These are phyloP conservation scores for Macrosteles quadrilineatus DNA, from an alignment of 1,140 invertebrate species.

Conservation along the genomic window DNA sequence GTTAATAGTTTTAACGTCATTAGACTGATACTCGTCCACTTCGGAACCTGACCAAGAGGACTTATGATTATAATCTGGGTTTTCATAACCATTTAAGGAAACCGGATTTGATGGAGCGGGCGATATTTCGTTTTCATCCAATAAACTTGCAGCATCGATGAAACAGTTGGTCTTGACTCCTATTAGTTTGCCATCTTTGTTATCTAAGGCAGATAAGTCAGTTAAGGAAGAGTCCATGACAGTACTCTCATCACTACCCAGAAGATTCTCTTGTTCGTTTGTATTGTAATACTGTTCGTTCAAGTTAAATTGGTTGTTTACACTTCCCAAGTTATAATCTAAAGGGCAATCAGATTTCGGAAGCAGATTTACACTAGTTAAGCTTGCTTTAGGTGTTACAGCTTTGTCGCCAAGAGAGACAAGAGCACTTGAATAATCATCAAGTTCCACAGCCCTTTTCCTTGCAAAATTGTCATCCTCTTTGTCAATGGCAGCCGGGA, in stretches of 20 bases:
- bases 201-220: not conserved
- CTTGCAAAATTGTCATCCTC: not conserved
- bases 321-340: no score
- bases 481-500: slow-evolving; percentile 13
- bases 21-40: no score
- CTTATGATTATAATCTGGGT: not conserved
- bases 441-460: not conserved
- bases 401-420: no score
- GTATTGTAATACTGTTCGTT: no score
- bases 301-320: no score
- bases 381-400: no score
- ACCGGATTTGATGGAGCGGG: not conserved
- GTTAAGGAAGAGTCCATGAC: not conserved
- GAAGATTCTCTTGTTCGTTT: not conserved
- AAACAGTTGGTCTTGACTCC: slow-evolving; percentile 54
- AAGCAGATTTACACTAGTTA: no score
- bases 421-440: slow-evolving; percentile 18
- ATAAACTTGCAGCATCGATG: slow-evolving; percentile 71
- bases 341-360: no score
- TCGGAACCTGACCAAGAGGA: not conserved
- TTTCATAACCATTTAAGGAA: not conserved
- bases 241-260: not conserved
- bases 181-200: not conserved
- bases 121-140: slow-evolving; percentile 60
- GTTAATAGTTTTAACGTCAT: no score